These are phyloP conservation scores for Nettapus auritus DNA, from an alignment of 2,113 vertebrate species.

Conservation along the genomic window DNA sequence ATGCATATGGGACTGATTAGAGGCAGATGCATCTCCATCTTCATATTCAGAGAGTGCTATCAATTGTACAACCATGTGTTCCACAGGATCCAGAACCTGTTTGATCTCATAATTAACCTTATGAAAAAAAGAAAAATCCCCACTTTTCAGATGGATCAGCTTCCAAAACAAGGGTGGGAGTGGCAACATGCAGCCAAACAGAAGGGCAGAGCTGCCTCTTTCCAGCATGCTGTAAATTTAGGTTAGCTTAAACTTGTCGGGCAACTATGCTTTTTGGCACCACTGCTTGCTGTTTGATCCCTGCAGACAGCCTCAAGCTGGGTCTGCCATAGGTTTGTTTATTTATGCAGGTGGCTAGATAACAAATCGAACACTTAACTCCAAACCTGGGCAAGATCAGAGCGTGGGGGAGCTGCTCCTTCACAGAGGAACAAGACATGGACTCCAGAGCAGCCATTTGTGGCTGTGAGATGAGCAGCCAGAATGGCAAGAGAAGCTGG, in stretches of 20 bases:
- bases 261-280: not conserved
- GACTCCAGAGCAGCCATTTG: not conserved
- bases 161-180: not conserved
- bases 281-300: not conserved
- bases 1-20: not conserved
- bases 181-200: not conserved
- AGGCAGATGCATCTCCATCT: not conserved
- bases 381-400: not conserved
- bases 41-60: not conserved
- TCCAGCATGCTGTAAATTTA: not conserved
- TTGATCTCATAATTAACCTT: not conserved
- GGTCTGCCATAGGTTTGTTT: not conserved
- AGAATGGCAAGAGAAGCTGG: not conserved
- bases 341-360: not conserved
- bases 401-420: rapidly evolving
- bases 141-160: not conserved
- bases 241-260: not conserved
- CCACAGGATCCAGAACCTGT: not conserved
- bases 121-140: not conserved
- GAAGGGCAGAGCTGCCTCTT: not conserved
- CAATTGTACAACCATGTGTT: not conserved
- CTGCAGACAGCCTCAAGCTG: not conserved
- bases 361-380: not conserved
- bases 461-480: not conserved
- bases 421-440: not conserved